Percentiles rank a stretch among this genome's conserved stretches.
Evolutionary conservation across 2,888 invertebrate genomes (phyloP).

Genomic region (Lasius platythorax): DNA sequence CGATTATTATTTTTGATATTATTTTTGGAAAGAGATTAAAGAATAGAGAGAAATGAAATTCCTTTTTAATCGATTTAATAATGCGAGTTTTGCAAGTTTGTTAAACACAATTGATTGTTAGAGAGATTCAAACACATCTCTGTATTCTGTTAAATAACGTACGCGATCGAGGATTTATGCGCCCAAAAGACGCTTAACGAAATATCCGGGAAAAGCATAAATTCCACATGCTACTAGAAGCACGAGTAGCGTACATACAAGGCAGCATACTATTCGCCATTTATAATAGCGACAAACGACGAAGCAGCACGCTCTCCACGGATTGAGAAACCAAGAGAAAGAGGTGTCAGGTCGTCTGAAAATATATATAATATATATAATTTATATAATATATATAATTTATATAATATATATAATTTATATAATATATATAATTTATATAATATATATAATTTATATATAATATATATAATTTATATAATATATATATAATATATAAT

Average conservation of each 20-base stretch:
- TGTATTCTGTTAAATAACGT: not conserved
- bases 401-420: not conserved
- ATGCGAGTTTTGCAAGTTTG: not conserved
- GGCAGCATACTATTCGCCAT: slow-evolving; percentile 84
- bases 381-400: not conserved
- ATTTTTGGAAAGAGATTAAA: not conserved
- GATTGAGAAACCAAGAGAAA: slow-evolving; percentile 88
- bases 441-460: not conserved
- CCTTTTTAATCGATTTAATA: not conserved
- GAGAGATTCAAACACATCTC: not conserved
- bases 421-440: not conserved
- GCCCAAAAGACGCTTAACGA: slow-evolving; percentile 85
- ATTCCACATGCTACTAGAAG: slow-evolving; percentile 84
- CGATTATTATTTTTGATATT: not conserved
- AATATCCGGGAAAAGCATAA: slow-evolving; percentile 86
- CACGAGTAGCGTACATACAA: slow-evolving; percentile 80
- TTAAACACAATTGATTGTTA: not conserved
- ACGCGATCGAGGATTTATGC: slow-evolving; percentile 45
- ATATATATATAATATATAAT: not conserved
- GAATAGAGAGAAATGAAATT: not conserved
- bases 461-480: not conserved
- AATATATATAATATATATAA: slow-evolving; percentile 60
- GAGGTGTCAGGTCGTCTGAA: slow-evolving; percentile 89
- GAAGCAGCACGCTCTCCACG: slow-evolving; percentile 86
- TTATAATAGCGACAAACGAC: slow-evolving; percentile 84